These are phyloP conservation scores for Drosophila novamexicana DNA, from an alignment of 1,140 invertebrate species.

Conservation along the genomic window DNA sequence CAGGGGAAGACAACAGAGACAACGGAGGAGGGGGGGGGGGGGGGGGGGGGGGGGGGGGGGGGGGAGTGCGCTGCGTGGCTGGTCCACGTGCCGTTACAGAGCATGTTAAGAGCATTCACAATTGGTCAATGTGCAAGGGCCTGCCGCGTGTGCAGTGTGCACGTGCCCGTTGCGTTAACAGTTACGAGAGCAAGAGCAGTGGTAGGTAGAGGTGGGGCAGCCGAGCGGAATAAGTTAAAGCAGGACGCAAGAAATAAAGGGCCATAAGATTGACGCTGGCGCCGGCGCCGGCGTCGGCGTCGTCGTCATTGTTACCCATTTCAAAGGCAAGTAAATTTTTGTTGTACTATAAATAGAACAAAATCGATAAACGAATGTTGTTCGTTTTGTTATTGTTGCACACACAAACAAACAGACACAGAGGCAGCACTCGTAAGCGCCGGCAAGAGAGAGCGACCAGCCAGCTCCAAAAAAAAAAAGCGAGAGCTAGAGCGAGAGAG, in stretches of 20 bases:
- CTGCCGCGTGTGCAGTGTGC: background rate
- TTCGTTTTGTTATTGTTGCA: constrained; percentile 38
- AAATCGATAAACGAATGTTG: constrained; percentile 84
- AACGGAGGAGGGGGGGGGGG: too few relatives aligned
- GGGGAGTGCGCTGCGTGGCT: background rate
- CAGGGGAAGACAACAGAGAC: too few relatives aligned
- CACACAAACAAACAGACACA: constrained; percentile 56
- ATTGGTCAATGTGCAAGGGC: constrained; percentile 29
- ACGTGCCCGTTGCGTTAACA: constrained; percentile 36
- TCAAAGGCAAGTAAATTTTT: constrained; percentile 76
- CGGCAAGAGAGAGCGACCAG: constrained; percentile 26
- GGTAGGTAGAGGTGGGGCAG: background rate
- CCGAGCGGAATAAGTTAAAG: constrained; percentile 6
- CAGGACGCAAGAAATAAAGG: constrained; percentile 13
- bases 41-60: too few relatives aligned
- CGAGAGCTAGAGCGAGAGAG: background rate
- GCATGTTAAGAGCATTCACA: constrained; percentile 11
- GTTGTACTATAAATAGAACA: constrained; percentile 81
- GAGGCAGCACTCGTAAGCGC: constrained; percentile 18
- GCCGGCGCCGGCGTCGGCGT: constrained; percentile 7
- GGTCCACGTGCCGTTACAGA: background rate
- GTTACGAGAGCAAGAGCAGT: background rate
- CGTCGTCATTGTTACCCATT: constrained; percentile 51
- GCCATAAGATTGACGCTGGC: constrained; percentile 10
- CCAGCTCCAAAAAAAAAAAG: constrained; percentile 19